Base-by-base conservation (phyloP, 1,140 invertebrate species). In the Lordiphosa clarofinis region DNA sequence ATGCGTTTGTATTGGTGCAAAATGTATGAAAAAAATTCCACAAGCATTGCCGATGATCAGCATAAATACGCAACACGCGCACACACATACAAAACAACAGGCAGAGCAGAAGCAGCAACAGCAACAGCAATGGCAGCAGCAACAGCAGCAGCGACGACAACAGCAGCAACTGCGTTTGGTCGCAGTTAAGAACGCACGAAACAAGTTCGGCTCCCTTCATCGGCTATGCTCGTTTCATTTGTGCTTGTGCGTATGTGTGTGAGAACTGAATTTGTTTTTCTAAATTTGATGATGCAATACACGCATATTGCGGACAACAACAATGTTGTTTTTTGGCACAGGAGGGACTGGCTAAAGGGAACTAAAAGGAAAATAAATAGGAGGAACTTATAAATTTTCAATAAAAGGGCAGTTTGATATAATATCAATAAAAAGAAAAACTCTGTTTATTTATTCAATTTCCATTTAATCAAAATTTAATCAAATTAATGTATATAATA, bases 251-350 rank as follows among this genome's bases (percentile, higher is more conserved):
- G 54, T 60, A 46, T 61, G 19, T 47, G n/a, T 58, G 31, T 44
- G 36, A 21, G 56, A 69, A 57, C 42, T 74, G 43, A 65, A 65
- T 76, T 82, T 73, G 69, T 84, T 84, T 84, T 78, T 84, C 73
- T 78, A 78, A 73, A 73, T 73, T 78, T 84, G 78, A 84, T 84
- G 78, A 84, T 84, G 78, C 78, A 84, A 84, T 84, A 78, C 78
- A 84, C 78, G 78, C 78, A 84, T 66, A 63, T 69, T 40, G 73
- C 44, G 46, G 55, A 54, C 70, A 75, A 37, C 52, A 53, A 52
- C 24, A 28, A 19, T 11, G 35, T 48, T 19, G 52, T 11, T 10
- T n/a, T n/a, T n/a, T n/a, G 24, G 24, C 28, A 37, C 56, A 57
- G 39, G 33, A 15, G 19, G 8, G 31, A 5, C 44, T 21, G 31